A percentile compares a stretch with the other conserved stretches of the same genome.
Evolutionary conservation across 2,888 invertebrate genomes (phyloP).

Genomic region (Laspeyria flexula): DNA sequence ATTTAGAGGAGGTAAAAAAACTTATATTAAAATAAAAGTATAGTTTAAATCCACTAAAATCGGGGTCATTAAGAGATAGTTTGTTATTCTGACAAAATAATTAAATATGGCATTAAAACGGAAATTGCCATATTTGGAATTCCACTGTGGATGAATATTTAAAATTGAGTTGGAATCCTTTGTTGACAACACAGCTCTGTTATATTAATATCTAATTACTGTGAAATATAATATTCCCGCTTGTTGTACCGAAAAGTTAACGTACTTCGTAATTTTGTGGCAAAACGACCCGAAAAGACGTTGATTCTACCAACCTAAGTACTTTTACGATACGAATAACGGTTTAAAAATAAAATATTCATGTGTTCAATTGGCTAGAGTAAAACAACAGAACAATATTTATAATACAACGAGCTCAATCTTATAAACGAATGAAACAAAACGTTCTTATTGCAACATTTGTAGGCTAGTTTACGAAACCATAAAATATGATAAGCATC

Average conservation of each 20-base stretch:
- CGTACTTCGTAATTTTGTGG: conserved; percentile 4
- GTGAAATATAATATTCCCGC: too few species aligned
- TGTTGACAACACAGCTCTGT: conserved; percentile 6
- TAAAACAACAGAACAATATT: background rate
- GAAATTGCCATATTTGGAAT: conserved; percentile 38
- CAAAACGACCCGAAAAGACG: background rate
- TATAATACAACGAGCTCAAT: conserved; percentile 7
- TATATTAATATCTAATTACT: too few species aligned
- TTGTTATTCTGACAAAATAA: conserved; percentile 13
- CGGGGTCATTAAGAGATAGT: too few species aligned
- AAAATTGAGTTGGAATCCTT: conserved; percentile 40
- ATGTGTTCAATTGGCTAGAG: too few species aligned
- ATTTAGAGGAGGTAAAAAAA: too few species aligned
- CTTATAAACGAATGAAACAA: conserved; percentile 56
- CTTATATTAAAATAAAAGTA: too few species aligned
- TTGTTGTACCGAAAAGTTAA: background rate
- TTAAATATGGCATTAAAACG: conserved; percentile 33
- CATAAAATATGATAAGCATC: conserved; percentile 82
- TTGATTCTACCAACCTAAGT: background rate
- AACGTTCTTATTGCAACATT: conserved; percentile 66
- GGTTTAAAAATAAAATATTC: background rate
- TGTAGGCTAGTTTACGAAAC: conserved; percentile 70
- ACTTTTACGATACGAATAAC: background rate
- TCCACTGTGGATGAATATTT: conserved; percentile 38
- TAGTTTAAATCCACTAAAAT: too few species aligned